Evolutionary conservation across 1,140 invertebrate genomes (phyloP).

Genomic region (Camponotus floridanus): DNA sequence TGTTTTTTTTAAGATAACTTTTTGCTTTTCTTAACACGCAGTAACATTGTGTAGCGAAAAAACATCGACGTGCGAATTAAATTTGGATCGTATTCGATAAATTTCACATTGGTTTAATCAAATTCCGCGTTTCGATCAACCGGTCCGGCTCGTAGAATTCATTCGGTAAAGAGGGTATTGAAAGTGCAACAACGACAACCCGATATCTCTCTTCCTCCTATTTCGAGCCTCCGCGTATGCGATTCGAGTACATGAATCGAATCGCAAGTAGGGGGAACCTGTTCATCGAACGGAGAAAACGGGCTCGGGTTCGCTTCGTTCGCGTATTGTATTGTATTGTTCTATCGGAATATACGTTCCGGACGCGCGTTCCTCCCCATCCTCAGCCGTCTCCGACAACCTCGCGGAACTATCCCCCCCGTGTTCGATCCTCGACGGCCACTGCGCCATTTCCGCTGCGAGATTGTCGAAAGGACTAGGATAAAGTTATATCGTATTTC

Average conservation of each 20-base stretch:
- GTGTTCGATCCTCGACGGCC: slow-evolving; percentile 66
- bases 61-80: slow-evolving; percentile 10
- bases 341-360: slow-evolving; percentile 69
- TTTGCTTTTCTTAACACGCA: not conserved
- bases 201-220: slow-evolving; percentile 58
- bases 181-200: slow-evolving; percentile 43
- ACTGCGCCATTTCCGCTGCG: slow-evolving; percentile 72
- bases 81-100: slow-evolving; percentile 38
- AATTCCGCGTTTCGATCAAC: slow-evolving; percentile 67
- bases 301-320: slow-evolving; percentile 28
- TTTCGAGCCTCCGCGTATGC: slow-evolving; percentile 10
- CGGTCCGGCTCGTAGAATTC: slow-evolving; percentile 38
- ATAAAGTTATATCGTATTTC: slow-evolving; percentile 77
- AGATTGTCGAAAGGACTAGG: slow-evolving; percentile 76
- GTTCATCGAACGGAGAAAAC: slow-evolving; percentile 71
- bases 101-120: slow-evolving; percentile 60
- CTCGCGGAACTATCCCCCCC: not conserved
- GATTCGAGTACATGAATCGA: slow-evolving; percentile 66
- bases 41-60: not conserved
- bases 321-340: slow-evolving; percentile 70
- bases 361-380: slow-evolving; percentile 58
- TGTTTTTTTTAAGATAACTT: not conserved
- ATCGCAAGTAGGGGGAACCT: slow-evolving; percentile 64
- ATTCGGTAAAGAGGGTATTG: slow-evolving; percentile 59
- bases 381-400: slow-evolving; percentile 23